Evolutionary conservation across 2,113 vertebrate genomes (phyloP), one percentile per base, ranked within the genome.

Genomic region (Rhinolophus sinicus): DNA sequence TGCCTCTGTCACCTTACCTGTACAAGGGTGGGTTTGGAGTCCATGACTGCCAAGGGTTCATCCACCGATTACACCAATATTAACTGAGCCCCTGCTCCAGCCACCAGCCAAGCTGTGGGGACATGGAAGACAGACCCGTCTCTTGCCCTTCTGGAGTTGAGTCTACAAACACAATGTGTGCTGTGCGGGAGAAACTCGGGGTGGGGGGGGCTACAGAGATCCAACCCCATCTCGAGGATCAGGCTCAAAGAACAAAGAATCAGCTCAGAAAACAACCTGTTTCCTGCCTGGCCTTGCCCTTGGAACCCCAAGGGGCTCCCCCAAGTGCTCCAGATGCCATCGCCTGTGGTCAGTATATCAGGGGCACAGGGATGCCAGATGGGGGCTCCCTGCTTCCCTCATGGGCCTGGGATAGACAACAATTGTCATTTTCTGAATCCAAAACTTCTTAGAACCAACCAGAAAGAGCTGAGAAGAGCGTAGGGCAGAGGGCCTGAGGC

Each of bases 131-230:
- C 26, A 28, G 62, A 73, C 50, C n/a, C 9, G 13, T 22, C 40
- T 35, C 33, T 33, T 28, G 9, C 14, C 58, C 11, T 90, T 44
- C 54, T 69, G 44, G 50, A n/a, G 40, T 5, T 52, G 52, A 69
- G 73, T 54, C 58, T 58, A 28, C 15, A 8, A 58, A 22, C 0
- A 0, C 15, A 10, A 6, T 3, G 22, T 3, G 14, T 8, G 22
- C 40, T 40, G 1, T n/a, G 1, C 22, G 11, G 18, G 52, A 72
- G 85, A 64, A 2, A 3, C 14, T 0, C n/a, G n/a, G n/a, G n/a
- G n/a, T n/a, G n/a, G n/a, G 10, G 50, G 58, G 52, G 18, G 40
- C 26, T 6, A 11, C 26, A 70, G 33, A 78, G 72, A 44, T 18
- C 33, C 30, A 26, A 28, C 33, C 60, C 69, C 33, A 80, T 13